A percentile compares a stretch with the other conserved stretches of the same genome.
Conservation (phyloP, 1,140 invertebrate species). For the Saccostrea echinata region DNA sequence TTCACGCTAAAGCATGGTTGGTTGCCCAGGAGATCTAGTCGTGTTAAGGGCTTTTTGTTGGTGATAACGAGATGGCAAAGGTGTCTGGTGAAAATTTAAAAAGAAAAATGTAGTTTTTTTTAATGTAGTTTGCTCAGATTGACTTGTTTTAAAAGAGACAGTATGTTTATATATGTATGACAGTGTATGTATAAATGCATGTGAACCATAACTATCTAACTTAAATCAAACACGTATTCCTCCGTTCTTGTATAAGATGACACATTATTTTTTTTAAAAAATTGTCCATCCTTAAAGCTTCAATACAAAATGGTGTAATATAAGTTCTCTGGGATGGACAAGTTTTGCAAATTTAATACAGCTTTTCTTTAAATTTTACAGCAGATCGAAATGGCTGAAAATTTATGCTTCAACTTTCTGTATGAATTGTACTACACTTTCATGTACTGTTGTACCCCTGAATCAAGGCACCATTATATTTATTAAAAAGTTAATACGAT, state of each 20-base stretch:
- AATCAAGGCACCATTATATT: no score
- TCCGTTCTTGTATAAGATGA: not conserved
- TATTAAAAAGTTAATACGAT: no score
- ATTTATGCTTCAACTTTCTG: no score
- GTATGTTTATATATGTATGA: not conserved
- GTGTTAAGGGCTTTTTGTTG: not conserved
- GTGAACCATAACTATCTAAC: not conserved
- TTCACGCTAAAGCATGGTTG: conserved; percentile 12
- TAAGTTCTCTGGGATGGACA: not conserved
- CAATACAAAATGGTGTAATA: not conserved
- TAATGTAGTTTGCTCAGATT: not conserved
- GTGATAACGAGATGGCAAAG: not conserved
- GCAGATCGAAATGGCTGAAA: no score
- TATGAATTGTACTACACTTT: no score
- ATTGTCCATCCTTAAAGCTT: not conserved
- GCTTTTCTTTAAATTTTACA: not conserved
- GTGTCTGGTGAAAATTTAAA: not conserved
- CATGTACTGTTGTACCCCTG: no score
- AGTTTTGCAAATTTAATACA: conserved; percentile 4
- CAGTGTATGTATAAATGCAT: not conserved
- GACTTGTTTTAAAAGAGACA: not conserved
- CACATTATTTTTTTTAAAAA: not conserved
- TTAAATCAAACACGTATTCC: not conserved
- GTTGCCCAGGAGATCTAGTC: not conserved
- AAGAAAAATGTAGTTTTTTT: not conserved